Base-by-base conservation (phyloP, 2,113 vertebrate genomes). In the Ahaetulla prasina region DNA sequence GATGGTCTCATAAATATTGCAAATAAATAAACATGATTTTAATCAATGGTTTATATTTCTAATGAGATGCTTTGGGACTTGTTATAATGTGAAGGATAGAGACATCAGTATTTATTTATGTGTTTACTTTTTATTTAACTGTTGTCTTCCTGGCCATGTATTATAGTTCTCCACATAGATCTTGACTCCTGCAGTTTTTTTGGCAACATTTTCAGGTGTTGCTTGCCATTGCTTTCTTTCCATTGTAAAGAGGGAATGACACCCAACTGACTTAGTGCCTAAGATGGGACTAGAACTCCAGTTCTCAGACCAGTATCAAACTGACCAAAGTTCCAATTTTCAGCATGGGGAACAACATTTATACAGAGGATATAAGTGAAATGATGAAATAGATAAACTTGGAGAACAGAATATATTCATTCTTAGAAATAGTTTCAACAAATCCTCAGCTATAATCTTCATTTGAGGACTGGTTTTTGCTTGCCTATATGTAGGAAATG, bases 361-460 rank as follows among this genome's bases (percentile, higher is more conserved):
- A 55, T 22, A 39, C 22, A 89, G 92, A 96, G 91, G 3, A 11
- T 53, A 22, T n/a, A 1, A 50, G 85, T 68, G 18, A 53, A 93
- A 63, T 88, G 4, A 53, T 93, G 93, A 92, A 87, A 18, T 68
- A 86, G 74, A 20, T 92, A 94, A 92, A 95, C 89, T 16, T 92
- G 89, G 57, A 4, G 1, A 63, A 49, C 16, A 9, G 35, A 87
- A 68, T 50, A 86, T 50, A 86, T 87, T 50, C 49, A 91, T 63
- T 91, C 55, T 87, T 68, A 68, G 55, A 91, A 50, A 35, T 49
- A 14, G 22, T 87, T 88, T 92, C 85, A 68, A n/a, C 47, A 35
- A 8, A 39, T 6, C 43, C 43, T 43, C 8, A 74, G 49, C 10
- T 23, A 43, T 87, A 74, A 88, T 92, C 20, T 74, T 91, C 74